Percentiles rank a stretch among this genome's conserved stretches.
These are phyloP conservation scores for Aurelia aurita complex sp. Pacific DNA, from an alignment of 30 jellyfish, hydroid and myxozoan genomes.

Conservation along the genomic window DNA sequence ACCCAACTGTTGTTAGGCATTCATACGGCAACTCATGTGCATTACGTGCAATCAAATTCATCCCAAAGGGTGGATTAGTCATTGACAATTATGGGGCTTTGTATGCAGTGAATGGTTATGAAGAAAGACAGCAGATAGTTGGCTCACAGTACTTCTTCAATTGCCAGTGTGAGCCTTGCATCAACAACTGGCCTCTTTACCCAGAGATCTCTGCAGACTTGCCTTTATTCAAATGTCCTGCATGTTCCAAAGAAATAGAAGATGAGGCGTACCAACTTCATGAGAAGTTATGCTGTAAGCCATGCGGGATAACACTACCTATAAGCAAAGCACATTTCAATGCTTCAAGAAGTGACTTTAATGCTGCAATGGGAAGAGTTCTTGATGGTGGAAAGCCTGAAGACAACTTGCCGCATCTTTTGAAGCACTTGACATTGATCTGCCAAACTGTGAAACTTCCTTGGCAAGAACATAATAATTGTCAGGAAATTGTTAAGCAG, in stretches of 20 bases:
- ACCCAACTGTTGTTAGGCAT: slow-evolving; percentile 91
- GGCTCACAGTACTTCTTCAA: slow-evolving; percentile 73
- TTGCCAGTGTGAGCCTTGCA: slow-evolving; percentile 82
- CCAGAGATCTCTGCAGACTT: slow-evolving; percentile 21
- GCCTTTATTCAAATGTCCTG: slow-evolving; percentile 49
- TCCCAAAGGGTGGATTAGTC: slow-evolving; percentile 76
- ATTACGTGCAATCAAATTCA: slow-evolving; percentile 78
- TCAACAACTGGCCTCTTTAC: slow-evolving; percentile 77
- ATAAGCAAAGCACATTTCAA: slow-evolving; percentile 21
- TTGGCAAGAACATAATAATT: slow-evolving; percentile 72
- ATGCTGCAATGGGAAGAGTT: slow-evolving; percentile 66
- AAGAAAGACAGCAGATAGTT: slow-evolving; percentile 53
- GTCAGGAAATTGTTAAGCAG: slow-evolving; percentile 91
- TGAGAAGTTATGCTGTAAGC: slow-evolving; percentile 3
- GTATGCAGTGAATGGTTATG: slow-evolving; percentile 68
- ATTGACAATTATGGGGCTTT: slow-evolving; percentile 92
- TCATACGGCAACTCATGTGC: slow-evolving; percentile 89
- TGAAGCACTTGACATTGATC: slow-evolving; percentile 60
- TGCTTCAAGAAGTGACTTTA: slow-evolving; percentile 19
- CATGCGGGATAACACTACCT: slow-evolving; percentile 17
- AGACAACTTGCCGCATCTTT: slow-evolving; percentile 45
- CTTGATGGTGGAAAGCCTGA: slow-evolving; percentile 49
- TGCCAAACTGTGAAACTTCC: slow-evolving; percentile 69
- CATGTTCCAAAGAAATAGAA: neutral
- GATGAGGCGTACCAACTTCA: neutral